Evolutionary conservation across 2,113 vertebrate species (phyloP).

Genomic region (Fulmarus glacialis): DNA sequence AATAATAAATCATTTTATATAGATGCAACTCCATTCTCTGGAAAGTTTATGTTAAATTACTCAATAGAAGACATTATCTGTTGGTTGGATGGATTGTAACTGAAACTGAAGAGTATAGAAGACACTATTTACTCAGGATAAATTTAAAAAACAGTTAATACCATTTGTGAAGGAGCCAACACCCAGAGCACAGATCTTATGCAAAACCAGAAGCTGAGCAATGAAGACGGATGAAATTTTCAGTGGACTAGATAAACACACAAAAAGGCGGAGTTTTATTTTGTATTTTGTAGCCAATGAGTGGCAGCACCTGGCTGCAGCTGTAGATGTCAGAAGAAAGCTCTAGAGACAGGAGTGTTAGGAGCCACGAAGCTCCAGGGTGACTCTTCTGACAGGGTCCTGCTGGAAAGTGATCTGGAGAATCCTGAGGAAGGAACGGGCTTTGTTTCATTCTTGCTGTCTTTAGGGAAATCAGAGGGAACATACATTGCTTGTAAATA

Average conservation of each 20-base stretch:
- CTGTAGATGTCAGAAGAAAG: not conserved
- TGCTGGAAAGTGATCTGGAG: not conserved
- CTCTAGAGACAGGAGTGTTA: not conserved
- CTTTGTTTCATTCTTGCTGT: not conserved
- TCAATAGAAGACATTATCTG: not conserved
- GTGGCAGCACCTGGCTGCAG: not conserved
- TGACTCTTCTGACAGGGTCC: not conserved
- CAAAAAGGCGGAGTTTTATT: not conserved
- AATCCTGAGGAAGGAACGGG: not conserved
- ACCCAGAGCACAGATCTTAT: not conserved
- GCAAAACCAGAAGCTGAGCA: not conserved
- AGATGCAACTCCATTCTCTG: not conserved
- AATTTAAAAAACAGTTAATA: not conserved
- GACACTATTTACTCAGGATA: not conserved
- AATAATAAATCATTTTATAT: slow-evolving; percentile 11
- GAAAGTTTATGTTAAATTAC: slow-evolving; percentile 33
- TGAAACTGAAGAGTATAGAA: slow-evolving; percentile 29
- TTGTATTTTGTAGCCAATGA: not conserved
- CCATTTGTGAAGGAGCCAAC: not conserved
- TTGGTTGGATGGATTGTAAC: not conserved
- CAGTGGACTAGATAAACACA: not conserved
- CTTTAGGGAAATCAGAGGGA: not conserved
- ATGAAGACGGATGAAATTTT: not conserved
- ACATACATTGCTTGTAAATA: not conserved
- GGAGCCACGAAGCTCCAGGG: not conserved